Conservation (phyloP, 2,113 vertebrate species). For the Hydrolagus affinis region DNA sequence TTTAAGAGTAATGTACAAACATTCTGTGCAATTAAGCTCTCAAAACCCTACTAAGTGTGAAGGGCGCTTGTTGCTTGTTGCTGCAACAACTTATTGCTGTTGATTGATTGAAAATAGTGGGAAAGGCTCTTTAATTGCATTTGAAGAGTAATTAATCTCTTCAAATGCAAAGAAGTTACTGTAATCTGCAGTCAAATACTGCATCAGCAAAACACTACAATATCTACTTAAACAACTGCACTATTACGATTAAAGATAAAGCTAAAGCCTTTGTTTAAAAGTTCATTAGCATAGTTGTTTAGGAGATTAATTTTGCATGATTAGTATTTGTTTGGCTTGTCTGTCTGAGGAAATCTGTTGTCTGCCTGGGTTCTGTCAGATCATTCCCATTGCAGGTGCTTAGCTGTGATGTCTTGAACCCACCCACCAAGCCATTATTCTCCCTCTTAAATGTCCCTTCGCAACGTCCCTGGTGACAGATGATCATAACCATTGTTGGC, state of each 20-base stretch:
- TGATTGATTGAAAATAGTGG: too few relatives aligned
- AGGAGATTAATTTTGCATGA: slow-evolving; percentile 22
- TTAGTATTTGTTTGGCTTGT: background rate
- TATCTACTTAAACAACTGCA: background rate
- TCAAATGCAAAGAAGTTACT: background rate
- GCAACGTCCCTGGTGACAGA: background rate
- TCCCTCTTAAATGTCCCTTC: background rate
- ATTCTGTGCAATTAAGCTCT: too few relatives aligned
- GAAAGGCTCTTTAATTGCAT: too few relatives aligned
- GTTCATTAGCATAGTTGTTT: slow-evolving; percentile 22
- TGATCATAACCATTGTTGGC: background rate
- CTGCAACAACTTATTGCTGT: too few relatives aligned
- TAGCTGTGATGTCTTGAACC: slow-evolving; percentile 23
- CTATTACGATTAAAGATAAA: background rate
- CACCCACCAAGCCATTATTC: slow-evolving; percentile 26
- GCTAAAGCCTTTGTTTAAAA: background rate
- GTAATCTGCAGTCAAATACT: background rate
- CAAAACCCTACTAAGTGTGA: too few relatives aligned
- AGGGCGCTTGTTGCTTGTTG: too few relatives aligned
- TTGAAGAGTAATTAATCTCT: too few relatives aligned
- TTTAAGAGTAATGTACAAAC: too few relatives aligned
- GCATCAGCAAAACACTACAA: background rate
- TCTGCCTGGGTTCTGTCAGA: background rate
- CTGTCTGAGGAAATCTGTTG: slow-evolving; percentile 17
- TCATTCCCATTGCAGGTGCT: slow-evolving; percentile 15